A percentile compares a stretch with the other conserved stretches of the same genome.
Conservation (phyloP, 2,888 invertebrate species). For the Torymus auratus region DNA sequence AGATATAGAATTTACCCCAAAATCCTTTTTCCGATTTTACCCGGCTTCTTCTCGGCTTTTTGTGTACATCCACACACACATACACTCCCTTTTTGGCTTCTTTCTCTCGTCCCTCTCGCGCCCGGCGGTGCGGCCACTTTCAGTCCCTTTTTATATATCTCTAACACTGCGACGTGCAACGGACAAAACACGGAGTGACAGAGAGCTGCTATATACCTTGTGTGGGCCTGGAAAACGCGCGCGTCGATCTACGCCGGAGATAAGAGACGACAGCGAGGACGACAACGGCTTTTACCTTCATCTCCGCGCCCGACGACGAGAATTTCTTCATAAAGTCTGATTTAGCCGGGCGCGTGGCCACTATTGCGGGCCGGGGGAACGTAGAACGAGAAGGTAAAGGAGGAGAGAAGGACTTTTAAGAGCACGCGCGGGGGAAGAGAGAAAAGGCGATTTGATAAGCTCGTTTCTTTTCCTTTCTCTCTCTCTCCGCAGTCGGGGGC, state of each 20-base stretch:
- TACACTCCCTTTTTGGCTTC: neutral
- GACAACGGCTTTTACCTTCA: constrained; percentile 14
- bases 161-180: neutral
- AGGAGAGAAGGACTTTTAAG: constrained; percentile 2
- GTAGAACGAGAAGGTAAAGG: neutral
- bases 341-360: constrained; percentile 10
- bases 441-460: constrained; percentile 31
- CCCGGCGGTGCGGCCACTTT: constrained; percentile 15
- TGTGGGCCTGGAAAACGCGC: constrained; percentile 40
- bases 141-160: constrained; percentile 24
- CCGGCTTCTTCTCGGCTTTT: neutral
- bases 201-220: constrained; percentile 31
- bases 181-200: constrained; percentile 50
- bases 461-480: neutral
- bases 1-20: neutral
- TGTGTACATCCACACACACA: too few relatives aligned
- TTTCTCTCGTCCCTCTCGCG: neutral
- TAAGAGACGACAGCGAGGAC: constrained; percentile 7
- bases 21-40: constrained; percentile 17
- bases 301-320: neutral
- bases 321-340: constrained; percentile 44
- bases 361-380: neutral
- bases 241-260: constrained; percentile 41
- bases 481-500: too few relatives aligned
- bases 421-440: neutral